Conservation (phyloP, 1,140 invertebrate genomes). For the Drosophila funebris region DNA sequence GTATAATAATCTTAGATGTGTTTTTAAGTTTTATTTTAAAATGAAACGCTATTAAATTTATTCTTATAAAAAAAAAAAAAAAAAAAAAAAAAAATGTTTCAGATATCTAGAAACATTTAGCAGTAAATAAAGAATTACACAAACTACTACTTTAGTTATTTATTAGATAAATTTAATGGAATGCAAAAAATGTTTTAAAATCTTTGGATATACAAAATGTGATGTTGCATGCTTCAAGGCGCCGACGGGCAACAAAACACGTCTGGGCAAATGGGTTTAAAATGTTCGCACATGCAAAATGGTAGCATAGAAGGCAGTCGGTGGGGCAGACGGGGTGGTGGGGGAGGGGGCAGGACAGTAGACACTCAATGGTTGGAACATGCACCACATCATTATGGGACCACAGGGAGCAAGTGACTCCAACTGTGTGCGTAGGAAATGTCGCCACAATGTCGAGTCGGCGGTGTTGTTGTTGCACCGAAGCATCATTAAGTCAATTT, state of each 20-base stretch:
- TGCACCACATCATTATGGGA: constrained; percentile 69
- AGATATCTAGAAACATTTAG: too few relatives aligned
- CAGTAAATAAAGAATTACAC: too few relatives aligned
- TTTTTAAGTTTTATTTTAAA: too few relatives aligned
- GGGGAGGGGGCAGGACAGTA: not conserved
- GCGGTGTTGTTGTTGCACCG: constrained; percentile 20
- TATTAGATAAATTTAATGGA: too few relatives aligned
- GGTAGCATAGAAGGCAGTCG: not conserved
- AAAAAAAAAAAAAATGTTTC: too few relatives aligned
- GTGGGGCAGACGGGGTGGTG: not conserved
- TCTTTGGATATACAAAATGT: not conserved
- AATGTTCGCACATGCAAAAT: constrained; percentile 34
- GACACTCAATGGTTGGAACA: constrained; percentile 10
- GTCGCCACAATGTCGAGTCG: constrained; percentile 34
- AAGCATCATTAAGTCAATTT: constrained; percentile 71
- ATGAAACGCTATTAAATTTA: too few relatives aligned
- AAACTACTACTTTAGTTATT: too few relatives aligned
- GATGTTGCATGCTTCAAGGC: constrained; percentile 35
- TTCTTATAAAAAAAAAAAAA: too few relatives aligned
- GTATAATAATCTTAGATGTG: too few relatives aligned
- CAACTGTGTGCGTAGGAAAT: constrained; percentile 43
- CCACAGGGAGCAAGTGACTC: constrained; percentile 51
- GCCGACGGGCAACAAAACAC: constrained; percentile 25
- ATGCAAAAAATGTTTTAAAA: not conserved
- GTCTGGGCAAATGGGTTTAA: constrained; percentile 20